phyloP scores from a whole-genome alignment of 2,797 vertebrate genomes.

The Lerista edwardsae region DNA sequence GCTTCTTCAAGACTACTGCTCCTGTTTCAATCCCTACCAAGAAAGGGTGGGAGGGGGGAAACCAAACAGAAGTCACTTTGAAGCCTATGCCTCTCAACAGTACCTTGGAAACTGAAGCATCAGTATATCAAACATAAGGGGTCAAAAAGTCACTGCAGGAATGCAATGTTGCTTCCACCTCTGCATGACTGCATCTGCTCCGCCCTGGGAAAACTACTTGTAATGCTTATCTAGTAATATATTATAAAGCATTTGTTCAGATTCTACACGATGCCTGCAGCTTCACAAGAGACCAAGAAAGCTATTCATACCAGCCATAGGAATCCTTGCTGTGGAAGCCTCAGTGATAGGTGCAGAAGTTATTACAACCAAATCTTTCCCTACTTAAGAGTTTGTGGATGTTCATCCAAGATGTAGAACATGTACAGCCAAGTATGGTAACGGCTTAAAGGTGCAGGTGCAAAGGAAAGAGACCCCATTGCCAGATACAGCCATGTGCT shows the following conservation, averaged over 20 bases:
- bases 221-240: neutral
- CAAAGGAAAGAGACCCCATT: neutral
- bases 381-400: neutral
- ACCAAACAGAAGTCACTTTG: constrained; percentile 25
- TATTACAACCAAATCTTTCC: neutral
- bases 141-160: neutral
- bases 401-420: neutral
- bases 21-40: constrained; percentile 93
- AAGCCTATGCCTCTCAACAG: neutral
- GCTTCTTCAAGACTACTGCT: constrained; percentile 88
- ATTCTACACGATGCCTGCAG: neutral
- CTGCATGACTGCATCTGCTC: neutral
- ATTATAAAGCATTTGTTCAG: neutral
- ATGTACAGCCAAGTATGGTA: neutral
- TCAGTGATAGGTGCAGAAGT: too few species aligned
- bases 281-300: neutral
- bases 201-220: neutral
- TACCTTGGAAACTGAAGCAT: neutral
- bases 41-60: neutral
- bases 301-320: neutral
- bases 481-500: neutral
- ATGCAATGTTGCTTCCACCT: neutral
- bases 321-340: neutral
- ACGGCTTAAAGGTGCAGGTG: too few species aligned
- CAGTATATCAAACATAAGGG: neutral